Percentiles rank a stretch among this genome's conserved stretches.
These are phyloP conservation scores for Macroglossus sobrinus DNA, from an alignment of 2,113 vertebrate genomes.

Conservation along the genomic window DNA sequence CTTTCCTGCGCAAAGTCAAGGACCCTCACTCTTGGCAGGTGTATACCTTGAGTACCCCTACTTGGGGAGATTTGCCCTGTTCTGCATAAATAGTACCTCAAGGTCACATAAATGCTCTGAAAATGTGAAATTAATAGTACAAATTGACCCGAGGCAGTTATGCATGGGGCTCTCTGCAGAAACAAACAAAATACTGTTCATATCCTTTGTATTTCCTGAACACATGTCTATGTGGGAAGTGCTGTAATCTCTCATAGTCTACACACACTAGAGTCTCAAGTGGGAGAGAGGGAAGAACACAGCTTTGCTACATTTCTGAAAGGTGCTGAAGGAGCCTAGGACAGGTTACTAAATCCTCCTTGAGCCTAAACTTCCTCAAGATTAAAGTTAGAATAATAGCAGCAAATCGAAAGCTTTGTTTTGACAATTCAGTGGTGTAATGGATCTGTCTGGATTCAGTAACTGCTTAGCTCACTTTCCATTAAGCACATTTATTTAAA, in stretches of 20 bases:
- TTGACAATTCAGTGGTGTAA: not conserved
- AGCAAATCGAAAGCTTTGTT: not conserved
- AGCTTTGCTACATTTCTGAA: not conserved
- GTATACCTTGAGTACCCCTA: too few species aligned
- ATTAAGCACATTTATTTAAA: constrained; percentile 35
- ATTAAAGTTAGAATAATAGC: not conserved
- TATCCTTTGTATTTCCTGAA: not conserved
- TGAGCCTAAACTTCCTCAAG: not conserved
- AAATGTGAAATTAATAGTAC: not conserved
- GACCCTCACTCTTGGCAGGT: too few species aligned
- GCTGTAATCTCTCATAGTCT: not conserved
- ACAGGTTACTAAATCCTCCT: not conserved
- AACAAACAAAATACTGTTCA: not conserved
- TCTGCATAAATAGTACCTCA: not conserved
- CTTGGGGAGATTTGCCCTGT: too few species aligned
- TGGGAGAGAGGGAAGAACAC: not conserved
- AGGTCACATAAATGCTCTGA: not conserved
- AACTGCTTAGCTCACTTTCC: constrained; percentile 39
- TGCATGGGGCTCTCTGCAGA: not conserved
- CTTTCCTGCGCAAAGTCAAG: too few species aligned
- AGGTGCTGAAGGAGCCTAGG: not conserved
- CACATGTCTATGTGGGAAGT: fast-evolving
- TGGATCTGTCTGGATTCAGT: not conserved
- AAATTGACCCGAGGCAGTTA: not conserved
- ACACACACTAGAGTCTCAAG: not conserved